Evolutionary conservation across 2,888 invertebrate genomes (phyloP).

Genomic region (Hemithea aestivaria): DNA sequence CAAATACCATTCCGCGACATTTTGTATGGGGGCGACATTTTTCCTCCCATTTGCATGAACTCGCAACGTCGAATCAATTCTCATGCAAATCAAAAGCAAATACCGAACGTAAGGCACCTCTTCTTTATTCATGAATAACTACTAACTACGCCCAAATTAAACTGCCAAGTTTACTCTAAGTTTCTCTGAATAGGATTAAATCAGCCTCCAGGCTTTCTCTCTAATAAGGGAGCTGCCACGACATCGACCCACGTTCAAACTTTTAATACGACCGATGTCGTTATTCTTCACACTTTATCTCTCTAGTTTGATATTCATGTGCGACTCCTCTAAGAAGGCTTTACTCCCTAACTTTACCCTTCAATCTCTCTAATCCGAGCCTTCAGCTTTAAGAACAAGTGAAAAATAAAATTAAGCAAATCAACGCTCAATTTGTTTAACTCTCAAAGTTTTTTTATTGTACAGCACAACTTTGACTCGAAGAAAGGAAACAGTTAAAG

Average conservation of each 20-base stretch:
- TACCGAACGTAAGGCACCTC: constrained; percentile 33
- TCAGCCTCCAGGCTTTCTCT: constrained; percentile 1
- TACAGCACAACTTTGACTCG: neutral
- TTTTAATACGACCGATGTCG: constrained; percentile 19
- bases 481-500: constrained; percentile 14
- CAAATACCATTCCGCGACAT: neutral
- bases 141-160: constrained; percentile 30
- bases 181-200: constrained; percentile 42
- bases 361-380: constrained; percentile 8
- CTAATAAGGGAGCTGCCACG: constrained; percentile 4
- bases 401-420: neutral
- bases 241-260: constrained; percentile 6
- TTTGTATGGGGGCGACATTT: constrained; percentile 20
- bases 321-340: constrained; percentile 5
- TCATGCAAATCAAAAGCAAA: constrained; percentile 53
- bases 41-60: constrained; percentile 28
- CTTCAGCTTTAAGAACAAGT: constrained; percentile 1
- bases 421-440: neutral
- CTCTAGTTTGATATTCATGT: constrained; percentile 7
- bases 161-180: constrained; percentile 38
- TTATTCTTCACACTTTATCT: constrained; percentile 13
- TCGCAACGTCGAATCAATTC: constrained; percentile 25
- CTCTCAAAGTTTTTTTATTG: constrained; percentile 1
- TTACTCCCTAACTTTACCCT: constrained; percentile 10
- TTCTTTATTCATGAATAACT: constrained; percentile 35